Conservation (phyloP, 2,888 invertebrate species). For the Neocrepidodera transversa region DNA sequence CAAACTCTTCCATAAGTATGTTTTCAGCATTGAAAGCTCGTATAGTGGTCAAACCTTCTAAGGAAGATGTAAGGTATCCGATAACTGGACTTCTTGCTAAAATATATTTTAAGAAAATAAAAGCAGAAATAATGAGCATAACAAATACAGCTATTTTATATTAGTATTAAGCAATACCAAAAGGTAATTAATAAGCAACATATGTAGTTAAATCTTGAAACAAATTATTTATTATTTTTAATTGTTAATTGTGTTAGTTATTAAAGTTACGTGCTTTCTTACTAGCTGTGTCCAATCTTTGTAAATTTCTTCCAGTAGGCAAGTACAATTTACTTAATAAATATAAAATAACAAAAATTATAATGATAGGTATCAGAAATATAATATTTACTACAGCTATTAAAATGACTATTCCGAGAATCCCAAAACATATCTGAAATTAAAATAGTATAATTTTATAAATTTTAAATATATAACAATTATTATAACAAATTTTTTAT, state of each 20-base stretch:
- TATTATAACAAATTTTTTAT: too few relatives aligned
- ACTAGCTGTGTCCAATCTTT: constrained; percentile 45
- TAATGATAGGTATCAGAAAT: constrained; percentile 38
- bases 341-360: constrained; percentile 36
- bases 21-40: constrained; percentile 50
- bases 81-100: constrained; percentile 54
- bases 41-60: constrained; percentile 55
- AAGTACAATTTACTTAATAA: constrained; percentile 40
- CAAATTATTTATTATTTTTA: too few relatives aligned
- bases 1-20: constrained; percentile 50
- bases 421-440: constrained; percentile 38
- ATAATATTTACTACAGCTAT: constrained; percentile 38
- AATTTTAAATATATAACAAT: too few relatives aligned
- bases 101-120: too few relatives aligned
- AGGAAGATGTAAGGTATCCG: constrained; percentile 53
- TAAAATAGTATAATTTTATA: too few relatives aligned
- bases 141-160: too few relatives aligned
- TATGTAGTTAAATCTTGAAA: too few relatives aligned
- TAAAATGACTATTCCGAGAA: constrained; percentile 40
- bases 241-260: neutral
- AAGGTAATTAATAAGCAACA: too few relatives aligned
- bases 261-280: too few relatives aligned
- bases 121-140: too few relatives aligned
- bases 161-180: too few relatives aligned
- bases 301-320: constrained; percentile 44